Evolutionary conservation across 2,888 invertebrate genomes (phyloP).

Genomic region (Drosophila anomelani): DNA sequence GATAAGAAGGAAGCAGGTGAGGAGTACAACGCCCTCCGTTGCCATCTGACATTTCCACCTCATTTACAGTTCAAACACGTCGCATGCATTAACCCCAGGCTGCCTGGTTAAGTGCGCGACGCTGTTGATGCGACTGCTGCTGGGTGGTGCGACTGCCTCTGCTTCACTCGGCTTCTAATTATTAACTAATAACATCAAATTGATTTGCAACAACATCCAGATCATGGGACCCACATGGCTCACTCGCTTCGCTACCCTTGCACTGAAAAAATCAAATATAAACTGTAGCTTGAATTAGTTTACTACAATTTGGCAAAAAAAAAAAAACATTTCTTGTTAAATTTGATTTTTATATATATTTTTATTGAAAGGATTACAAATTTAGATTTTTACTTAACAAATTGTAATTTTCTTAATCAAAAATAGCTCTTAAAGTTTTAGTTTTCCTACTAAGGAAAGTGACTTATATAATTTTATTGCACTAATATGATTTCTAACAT

Average conservation of each 20-base stretch:
- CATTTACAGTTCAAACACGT: slow-evolving; percentile 80
- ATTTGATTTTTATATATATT: no score
- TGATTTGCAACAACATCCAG: slow-evolving; percentile 75
- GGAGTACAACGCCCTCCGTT: slow-evolving; percentile 43
- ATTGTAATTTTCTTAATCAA: neutral
- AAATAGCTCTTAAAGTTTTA: neutral
- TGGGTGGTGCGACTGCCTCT: neutral
- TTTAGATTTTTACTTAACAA: neutral
- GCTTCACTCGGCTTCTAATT: slow-evolving; percentile 65
- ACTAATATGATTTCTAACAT: no score
- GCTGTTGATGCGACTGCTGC: slow-evolving; percentile 51
- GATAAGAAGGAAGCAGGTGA: slow-evolving; percentile 25
- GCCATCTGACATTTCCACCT: slow-evolving; percentile 73
- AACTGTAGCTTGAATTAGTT: neutral
- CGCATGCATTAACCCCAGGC: slow-evolving; percentile 74
- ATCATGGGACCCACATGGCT: slow-evolving; percentile 32
- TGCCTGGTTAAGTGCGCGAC: slow-evolving; percentile 71
- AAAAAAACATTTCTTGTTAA: no score
- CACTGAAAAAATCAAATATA: neutral
- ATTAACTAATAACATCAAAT: slow-evolving; percentile 81
- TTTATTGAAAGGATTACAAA: neutral
- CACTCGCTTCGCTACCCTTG: slow-evolving; percentile 21
- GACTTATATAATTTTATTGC: no score
- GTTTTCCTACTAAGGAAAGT: no score
- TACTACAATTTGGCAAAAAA: neutral